Base-by-base conservation (phyloP, 2,888 invertebrate species). In the Siphlonurus alternatus region DNA sequence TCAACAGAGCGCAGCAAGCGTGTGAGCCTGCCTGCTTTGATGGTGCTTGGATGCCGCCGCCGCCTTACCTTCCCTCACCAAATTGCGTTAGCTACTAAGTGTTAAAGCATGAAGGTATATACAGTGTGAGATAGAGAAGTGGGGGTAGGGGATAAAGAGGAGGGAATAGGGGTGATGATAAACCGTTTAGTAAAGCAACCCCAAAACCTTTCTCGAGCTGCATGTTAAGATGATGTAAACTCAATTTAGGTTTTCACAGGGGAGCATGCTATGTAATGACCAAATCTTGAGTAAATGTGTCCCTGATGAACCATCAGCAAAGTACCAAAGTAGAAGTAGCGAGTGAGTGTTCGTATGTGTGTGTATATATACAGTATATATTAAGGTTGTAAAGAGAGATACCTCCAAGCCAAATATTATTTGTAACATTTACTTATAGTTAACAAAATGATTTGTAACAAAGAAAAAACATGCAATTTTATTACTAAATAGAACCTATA, bases 281-380 rank as follows among this genome's bases (percentile, higher is more conserved):
- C 61, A 62, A 62, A 56, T 66, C 64, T 65, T 24, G 56, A 59
- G 25, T 23, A 62, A 66, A 66, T 66, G 62, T 65, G 65, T 66
- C 66, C 66, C 66, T 65, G 23, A 65, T 65, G 66, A 65, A 62
- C 65, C 64, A 62, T 66, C 61, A 63, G 38, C 15, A 38, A 38
- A 38, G 38, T 38, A 38, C 38, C 38, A 38, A 38, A 38, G 38
- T 38, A 38, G 15, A 38, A 38, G 38, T 38, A 38, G 15, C 38
- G 38, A n/a, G n/a, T n/a, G n/a, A n/a, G n/a, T n/a, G n/a, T n/a
- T n/a, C n/a, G n/a, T n/a, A n/a, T 38, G 38, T 38, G 38, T 38
- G 38, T 38, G 38, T 38, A 15, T 38, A 38, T 38, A 38, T 38
- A 38, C 38, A 38, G 5, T 10, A 38, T 38, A 15, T 38, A 10